Conservation (phyloP, 2,113 vertebrate species). For the Merops nubicus region DNA sequence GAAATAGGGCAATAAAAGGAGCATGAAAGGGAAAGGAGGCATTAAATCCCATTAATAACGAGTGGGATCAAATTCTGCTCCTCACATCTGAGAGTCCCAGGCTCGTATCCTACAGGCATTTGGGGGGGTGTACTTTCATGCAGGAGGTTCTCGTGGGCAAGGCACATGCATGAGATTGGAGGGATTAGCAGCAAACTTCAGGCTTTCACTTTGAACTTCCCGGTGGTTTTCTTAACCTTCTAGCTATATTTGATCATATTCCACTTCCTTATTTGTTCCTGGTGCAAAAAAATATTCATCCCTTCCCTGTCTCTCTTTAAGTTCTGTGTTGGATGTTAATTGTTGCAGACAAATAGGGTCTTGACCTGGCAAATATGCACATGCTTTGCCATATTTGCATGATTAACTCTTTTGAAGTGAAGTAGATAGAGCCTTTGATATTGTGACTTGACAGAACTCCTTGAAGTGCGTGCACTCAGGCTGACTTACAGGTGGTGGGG, state of each 20-base stretch:
- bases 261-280: neutral
- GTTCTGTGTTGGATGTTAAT: constrained; percentile 19
- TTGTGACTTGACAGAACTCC: constrained; percentile 34
- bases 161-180: constrained; percentile 11
- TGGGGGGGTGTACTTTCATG: neutral
- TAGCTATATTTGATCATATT: constrained; percentile 28
- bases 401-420: constrained; percentile 61
- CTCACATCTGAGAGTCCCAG: neutral
- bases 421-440: constrained; percentile 47
- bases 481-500: constrained; percentile 22
- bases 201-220: constrained; percentile 50
- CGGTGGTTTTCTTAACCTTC: constrained; percentile 5
- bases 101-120: neutral
- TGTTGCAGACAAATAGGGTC: constrained; percentile 40
- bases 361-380: constrained; percentile 43
- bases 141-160: neutral
- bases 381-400: constrained; percentile 38
- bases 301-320: neutral
- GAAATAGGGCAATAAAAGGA: neutral
- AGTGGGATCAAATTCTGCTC: neutral
- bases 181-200: constrained; percentile 43
- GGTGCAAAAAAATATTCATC: neutral
- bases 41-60: neutral
- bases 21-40: neutral
- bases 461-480: constrained; percentile 1